Base-by-base conservation (phyloP, 2,888 invertebrate species). In the Platycheirus rosarum region DNA sequence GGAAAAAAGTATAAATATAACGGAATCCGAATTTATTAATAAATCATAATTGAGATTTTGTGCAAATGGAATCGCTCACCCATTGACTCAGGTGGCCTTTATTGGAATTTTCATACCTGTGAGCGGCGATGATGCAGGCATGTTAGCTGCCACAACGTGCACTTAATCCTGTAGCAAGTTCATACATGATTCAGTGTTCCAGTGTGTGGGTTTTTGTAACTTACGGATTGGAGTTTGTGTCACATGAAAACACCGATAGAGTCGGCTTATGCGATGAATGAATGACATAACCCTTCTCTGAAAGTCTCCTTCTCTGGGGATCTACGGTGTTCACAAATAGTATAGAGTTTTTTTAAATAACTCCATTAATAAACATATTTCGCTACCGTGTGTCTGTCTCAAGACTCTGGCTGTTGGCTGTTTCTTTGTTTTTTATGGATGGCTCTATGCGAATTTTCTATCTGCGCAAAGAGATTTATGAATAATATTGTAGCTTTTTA, bases 41-140 rank as follows among this genome's bases (percentile, higher is more conserved):
- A 80, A 80, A 80, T 80, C 80, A 80, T 80, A 80, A 80, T 80
- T 80, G 80, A 71, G 80, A 80, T 80, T 80, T 76, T 76, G 80
- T 80, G 76, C 76, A 80, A 71, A 80, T 80, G 76, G 70, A 80
- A 80, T 76, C 80, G 80, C 70, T 80, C 80, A 71, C 46, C 76
- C 80, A 80, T 80, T 80, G 80, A 80, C 70, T 80, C 70, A 76
- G 80, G 80, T 80, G 80, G 80, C 80, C 80, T 80, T 80, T 80
- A 75, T 75, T 65, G 80, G 75, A 80, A 75, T 80, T 49, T 69
- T 80, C 68, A 77, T 69, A 65, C 44, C 48, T 60, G 37, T 49
- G 48, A 18, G 53, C 53, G 14, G 35, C 37, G 32, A 35, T 37
- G 4, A 35, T 8, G 13, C 23, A 11, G 44, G 44, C 29, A 18